Percentiles rank a stretch among this genome's conserved stretches.
phyloP scores from a whole-genome alignment of 1,140 invertebrate species.

The Leucophenga varia region DNA sequence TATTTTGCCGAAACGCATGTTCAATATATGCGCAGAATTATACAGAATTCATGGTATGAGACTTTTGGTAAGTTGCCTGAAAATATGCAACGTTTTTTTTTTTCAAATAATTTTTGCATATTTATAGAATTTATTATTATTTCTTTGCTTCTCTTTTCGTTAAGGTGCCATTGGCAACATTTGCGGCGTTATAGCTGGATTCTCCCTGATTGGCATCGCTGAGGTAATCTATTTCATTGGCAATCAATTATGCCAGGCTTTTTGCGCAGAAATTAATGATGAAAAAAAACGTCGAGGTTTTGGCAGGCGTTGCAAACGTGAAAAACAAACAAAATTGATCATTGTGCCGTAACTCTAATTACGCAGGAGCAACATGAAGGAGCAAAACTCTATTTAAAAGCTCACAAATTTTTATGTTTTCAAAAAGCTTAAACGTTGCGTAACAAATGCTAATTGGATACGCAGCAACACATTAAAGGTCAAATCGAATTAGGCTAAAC shows the following conservation, averaged over 20 bases:
- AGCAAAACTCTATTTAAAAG: conserved; percentile 38
- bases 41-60: conserved; percentile 47
- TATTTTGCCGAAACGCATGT: conserved; percentile 52
- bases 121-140: not conserved
- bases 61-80: conserved; percentile 48
- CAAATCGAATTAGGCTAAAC: no score
- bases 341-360: conserved; percentile 31
- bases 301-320: conserved; percentile 19
- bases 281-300: conserved; percentile 24
- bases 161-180: conserved; percentile 52
- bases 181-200: conserved; percentile 51
- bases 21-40: conserved; percentile 51
- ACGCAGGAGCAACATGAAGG: conserved; percentile 18
- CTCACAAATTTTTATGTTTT: conserved; percentile 50
- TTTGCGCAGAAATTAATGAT: conserved; percentile 20
- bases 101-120: not conserved
- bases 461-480: conserved; percentile 12
- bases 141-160: conserved; percentile 1
- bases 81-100: no score
- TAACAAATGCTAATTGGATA: conserved; percentile 30
- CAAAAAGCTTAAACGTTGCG: conserved; percentile 7
- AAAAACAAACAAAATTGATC: conserved; percentile 22
- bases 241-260: conserved; percentile 49
- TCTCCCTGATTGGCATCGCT: conserved; percentile 52
- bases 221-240: conserved; percentile 49